phyloP scores from a whole-genome alignment of 1,140 invertebrate genomes.

The Venturia canescens region DNA sequence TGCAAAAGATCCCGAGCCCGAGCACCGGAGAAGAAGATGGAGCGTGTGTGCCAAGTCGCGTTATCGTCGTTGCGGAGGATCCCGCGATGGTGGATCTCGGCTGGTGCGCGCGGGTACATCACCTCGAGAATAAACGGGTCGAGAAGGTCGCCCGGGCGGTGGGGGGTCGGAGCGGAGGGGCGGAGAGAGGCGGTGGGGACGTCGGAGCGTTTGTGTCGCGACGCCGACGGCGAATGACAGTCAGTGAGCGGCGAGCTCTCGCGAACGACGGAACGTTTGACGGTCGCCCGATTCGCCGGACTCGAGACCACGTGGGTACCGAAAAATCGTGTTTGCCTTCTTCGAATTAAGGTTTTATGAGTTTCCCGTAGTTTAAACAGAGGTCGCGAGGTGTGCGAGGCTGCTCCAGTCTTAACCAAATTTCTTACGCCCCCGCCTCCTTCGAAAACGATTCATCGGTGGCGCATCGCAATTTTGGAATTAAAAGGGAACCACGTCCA shows the following conservation, averaged over 20 bases:
- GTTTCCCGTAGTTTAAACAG: no score
- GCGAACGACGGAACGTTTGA: constrained; percentile 51
- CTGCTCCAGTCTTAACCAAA: no score
- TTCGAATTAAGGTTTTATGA: no score
- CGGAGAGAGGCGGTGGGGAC: constrained; percentile 1
- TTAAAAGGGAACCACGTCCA: constrained; percentile 19
- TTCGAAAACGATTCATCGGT: no score
- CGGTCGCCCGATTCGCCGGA: constrained; percentile 11
- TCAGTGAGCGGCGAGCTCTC: constrained; percentile 69
- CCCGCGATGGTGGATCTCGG: not conserved
- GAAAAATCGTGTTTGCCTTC: not conserved
- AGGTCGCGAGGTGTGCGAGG: no score
- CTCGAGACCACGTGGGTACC: constrained; percentile 60
- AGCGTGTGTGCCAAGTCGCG: not conserved
- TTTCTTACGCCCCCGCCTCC: no score
- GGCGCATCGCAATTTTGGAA: not conserved
- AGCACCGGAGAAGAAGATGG: no score
- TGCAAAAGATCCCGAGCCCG: not conserved
- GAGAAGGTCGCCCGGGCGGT: not conserved
- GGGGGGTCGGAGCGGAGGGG: not conserved
- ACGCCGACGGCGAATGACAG: constrained; percentile 33
- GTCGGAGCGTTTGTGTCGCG: constrained; percentile 29
- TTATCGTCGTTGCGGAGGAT: constrained; percentile 3
- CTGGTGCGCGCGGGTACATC: not conserved
- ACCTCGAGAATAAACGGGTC: not conserved